These are phyloP conservation scores for Mythimna pallens DNA, from an alignment of 2,888 invertebrate species.

Conservation along the genomic window DNA sequence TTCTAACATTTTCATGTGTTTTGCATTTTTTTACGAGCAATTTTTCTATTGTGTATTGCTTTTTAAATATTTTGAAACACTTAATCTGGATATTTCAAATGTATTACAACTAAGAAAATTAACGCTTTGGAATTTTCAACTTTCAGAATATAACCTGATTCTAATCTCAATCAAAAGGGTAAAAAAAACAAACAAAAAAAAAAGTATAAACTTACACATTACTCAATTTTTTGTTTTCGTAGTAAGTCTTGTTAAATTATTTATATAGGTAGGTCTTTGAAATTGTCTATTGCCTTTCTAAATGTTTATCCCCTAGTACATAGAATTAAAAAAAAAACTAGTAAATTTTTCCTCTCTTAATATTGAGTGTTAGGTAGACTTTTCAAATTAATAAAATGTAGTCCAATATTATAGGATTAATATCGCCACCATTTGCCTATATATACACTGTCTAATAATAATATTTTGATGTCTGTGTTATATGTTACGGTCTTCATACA, in stretches of 20 bases:
- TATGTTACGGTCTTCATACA: conserved; percentile 2
- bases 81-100: conserved; percentile 11
- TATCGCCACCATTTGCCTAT: conserved; percentile 43
- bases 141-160: conserved; percentile 5
- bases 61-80: background rate
- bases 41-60: conserved; percentile 10
- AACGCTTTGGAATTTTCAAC: background rate
- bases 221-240: conserved; percentile 13
- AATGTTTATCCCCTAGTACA: conserved; percentile 45
- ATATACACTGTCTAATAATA: conserved; percentile 23
- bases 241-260: conserved; percentile 30
- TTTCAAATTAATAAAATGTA: conserved; percentile 54
- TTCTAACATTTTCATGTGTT: background rate
- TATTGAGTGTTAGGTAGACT: conserved; percentile 61
- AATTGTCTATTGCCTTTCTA: conserved; percentile 62
- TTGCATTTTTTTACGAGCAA: background rate
- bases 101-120: background rate
- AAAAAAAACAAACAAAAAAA: background rate
- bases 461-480: conserved; percentile 13
- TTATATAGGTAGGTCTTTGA: conserved; percentile 63
- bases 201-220: background rate
- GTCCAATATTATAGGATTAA: conserved; percentile 36
- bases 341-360: conserved; percentile 53
- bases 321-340: conserved; percentile 42
- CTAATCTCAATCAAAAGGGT: background rate